phyloP scores from a whole-genome alignment of 2,113 vertebrate genomes.

The Scomber japonicus region DNA sequence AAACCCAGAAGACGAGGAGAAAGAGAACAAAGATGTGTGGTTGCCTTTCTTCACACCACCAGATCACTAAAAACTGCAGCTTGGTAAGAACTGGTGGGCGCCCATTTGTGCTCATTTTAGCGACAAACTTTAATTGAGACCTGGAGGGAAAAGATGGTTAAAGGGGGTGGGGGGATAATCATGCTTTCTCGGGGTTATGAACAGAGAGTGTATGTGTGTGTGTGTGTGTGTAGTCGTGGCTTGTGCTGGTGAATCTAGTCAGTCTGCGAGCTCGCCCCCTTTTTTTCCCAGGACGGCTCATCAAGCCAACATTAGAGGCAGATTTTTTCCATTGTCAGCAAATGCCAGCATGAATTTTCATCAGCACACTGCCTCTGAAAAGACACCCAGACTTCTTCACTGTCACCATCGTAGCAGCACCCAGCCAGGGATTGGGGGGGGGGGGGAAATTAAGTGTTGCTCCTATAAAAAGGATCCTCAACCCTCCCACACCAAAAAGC shows the following conservation, averaged over 20 bases:
- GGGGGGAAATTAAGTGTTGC: conserved; percentile 2
- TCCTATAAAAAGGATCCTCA: conserved; percentile 43
- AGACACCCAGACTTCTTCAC: conserved; percentile 54
- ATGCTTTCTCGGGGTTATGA: conserved; percentile 51
- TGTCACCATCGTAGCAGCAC: conserved; percentile 23
- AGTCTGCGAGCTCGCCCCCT: conserved; percentile 41
- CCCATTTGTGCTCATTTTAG: conserved; percentile 65
- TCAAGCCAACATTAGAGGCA: conserved; percentile 76
- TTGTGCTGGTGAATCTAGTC: conserved; percentile 54
- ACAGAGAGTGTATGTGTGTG: conserved; percentile 25
- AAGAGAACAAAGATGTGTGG: conserved; percentile 16
- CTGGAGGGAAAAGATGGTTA: conserved; percentile 20
- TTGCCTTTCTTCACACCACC: conserved; percentile 9
- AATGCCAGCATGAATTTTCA: conserved; percentile 80
- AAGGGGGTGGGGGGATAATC: conserved; percentile 48
- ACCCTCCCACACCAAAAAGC: neutral
- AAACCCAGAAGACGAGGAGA: conserved; percentile 10
- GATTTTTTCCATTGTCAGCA: conserved; percentile 79
- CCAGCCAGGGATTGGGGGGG: conserved; percentile 8
- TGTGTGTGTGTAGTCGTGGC: conserved; percentile 15
- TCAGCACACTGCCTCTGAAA: conserved; percentile 78
- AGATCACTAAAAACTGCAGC: conserved; percentile 25
- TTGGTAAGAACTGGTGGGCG: conserved; percentile 27
- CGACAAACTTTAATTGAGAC: conserved; percentile 68
- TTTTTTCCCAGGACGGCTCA: conserved; percentile 72